A percentile compares a stretch with the other conserved stretches of the same genome.
These are phyloP conservation scores for Agrochola lychnidis DNA, from an alignment of 2,888 invertebrate genomes.

Conservation along the genomic window DNA sequence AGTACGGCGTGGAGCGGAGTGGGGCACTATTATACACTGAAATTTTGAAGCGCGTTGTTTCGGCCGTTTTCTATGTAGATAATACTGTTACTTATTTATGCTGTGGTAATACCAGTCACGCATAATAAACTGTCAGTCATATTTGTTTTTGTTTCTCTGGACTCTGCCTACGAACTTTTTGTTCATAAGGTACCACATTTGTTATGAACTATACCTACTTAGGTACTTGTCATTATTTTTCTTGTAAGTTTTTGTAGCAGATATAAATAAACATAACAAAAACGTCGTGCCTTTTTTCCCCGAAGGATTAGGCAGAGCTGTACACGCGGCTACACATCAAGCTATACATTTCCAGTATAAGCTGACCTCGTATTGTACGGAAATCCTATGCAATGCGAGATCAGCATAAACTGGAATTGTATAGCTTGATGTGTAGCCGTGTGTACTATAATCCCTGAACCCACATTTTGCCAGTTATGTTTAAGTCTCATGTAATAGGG, in stretches of 20 bases:
- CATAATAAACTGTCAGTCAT: not conserved
- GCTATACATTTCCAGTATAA: no score
- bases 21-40: no score
- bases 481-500: not conserved
- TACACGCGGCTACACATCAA: no score
- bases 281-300: not conserved
- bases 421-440: no score
- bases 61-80: no score
- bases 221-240: not conserved
- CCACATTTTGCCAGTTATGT: not conserved
- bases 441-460: no score
- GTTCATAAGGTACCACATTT: not conserved
- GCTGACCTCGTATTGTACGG: no score
- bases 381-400: no score
- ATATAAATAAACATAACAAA: not conserved
- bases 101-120: not conserved
- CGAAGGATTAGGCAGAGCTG: not conserved
- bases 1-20: no score
- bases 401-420: no score
- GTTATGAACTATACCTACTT: not conserved
- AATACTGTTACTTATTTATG: no score
- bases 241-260: not conserved
- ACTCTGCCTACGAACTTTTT: not conserved
- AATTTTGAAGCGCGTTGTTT: no score
- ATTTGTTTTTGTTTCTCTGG: not conserved